Evolutionary conservation across 1,140 invertebrate genomes (phyloP).

Genomic region (Prorops nasuta): DNA sequence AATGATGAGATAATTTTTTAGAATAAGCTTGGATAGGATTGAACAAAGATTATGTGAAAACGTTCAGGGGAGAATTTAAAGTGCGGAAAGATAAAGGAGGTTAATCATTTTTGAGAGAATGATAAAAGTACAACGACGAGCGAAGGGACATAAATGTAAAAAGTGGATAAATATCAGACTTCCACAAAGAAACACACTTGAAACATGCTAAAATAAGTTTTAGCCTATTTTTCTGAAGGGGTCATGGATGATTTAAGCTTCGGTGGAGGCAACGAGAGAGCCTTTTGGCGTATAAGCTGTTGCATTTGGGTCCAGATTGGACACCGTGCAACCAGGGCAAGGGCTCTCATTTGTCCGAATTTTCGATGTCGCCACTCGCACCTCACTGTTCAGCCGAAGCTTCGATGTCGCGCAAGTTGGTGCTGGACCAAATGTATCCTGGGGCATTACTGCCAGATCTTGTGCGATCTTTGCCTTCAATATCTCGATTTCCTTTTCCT

Average conservation of each 20-base stretch:
- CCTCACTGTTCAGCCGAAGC: conserved; percentile 58
- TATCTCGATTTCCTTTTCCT: conserved; percentile 88
- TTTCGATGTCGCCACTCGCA: conserved; percentile 47
- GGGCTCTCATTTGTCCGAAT: conserved; percentile 49
- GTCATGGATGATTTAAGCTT: conserved; percentile 52
- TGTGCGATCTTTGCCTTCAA: conserved; percentile 89
- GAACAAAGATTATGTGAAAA: no score
- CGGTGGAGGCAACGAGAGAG: conserved; percentile 60
- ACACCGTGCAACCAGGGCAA: conserved; percentile 58
- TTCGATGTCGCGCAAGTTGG: conserved; percentile 59
- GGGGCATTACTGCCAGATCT: conserved; percentile 87
- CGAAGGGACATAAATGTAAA: no score
- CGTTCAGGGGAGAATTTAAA: no score
- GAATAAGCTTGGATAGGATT: no score
- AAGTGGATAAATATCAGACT: no score
- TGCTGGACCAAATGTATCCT: conserved; percentile 62
- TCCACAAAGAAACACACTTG: conserved; percentile 31
- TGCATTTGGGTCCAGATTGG: conserved; percentile 87
- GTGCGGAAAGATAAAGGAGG: no score
- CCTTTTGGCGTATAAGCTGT: conserved; percentile 86
- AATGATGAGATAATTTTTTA: no score
- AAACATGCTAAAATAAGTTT: conserved; percentile 36
- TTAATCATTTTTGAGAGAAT: no score
- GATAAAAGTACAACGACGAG: no score
- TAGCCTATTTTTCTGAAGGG: conserved; percentile 27